A percentile compares a stretch with the other conserved stretches of the same genome.
phyloP scores from a whole-genome alignment of 1,140 invertebrate genomes.

The Ostrea denselamellosa region DNA sequence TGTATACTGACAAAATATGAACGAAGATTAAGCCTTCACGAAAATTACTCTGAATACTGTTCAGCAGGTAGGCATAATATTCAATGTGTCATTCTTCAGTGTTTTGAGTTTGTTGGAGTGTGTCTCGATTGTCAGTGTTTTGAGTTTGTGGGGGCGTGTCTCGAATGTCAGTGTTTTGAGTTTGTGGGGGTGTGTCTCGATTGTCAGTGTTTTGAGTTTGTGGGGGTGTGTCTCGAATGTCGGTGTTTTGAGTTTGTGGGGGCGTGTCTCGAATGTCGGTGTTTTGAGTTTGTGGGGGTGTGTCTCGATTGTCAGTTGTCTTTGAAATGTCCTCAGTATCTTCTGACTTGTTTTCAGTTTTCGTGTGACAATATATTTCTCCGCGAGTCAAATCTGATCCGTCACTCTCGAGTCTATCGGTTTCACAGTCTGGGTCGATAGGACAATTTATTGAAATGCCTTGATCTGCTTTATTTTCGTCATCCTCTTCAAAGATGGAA shows the following conservation, averaged over 20 bases:
- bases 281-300: too few species aligned
- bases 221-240: too few species aligned
- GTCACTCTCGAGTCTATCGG: neutral
- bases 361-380: neutral
- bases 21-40: too few species aligned
- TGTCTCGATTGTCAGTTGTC: neutral
- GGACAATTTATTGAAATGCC: neutral
- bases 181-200: neutral
- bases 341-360: neutral
- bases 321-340: neutral
- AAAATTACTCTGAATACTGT: too few species aligned
- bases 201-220: neutral
- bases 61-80: too few species aligned
- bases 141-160: too few species aligned
- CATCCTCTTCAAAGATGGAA: slow-evolving; percentile 3
- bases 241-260: neutral
- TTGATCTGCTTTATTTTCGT: neutral
- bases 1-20: too few species aligned
- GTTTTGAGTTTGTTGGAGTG: too few species aligned
- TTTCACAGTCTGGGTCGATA: neutral
- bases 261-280: too few species aligned
- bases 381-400: neutral
- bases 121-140: too few species aligned
- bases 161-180: too few species aligned
- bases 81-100: neutral